Percentiles rank a stretch among this genome's conserved stretches.
These are phyloP conservation scores for Acanthochromis polyacanthus DNA, from an alignment of 2,113 vertebrate genomes.

Conservation along the genomic window DNA sequence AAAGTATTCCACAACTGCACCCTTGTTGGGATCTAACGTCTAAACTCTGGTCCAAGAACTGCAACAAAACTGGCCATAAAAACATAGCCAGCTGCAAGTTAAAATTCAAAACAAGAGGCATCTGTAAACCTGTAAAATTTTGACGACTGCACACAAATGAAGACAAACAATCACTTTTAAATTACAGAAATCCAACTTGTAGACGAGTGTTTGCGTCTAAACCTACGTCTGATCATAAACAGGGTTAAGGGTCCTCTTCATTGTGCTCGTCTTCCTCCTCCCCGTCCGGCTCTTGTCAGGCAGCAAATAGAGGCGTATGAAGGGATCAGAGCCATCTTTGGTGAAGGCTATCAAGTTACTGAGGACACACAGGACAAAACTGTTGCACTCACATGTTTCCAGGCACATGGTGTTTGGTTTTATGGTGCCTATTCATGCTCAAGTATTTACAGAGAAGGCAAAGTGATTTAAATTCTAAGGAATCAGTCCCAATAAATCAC, in stretches of 20 bases:
- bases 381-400: constrained; percentile 50
- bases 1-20: not conserved
- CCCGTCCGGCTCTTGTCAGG: constrained; percentile 95
- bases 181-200: too few species aligned
- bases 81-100: not conserved
- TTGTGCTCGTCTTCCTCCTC: constrained; percentile 92
- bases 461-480: not conserved
- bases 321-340: constrained; percentile 95
- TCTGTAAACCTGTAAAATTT: not conserved
- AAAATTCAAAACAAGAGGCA: not conserved
- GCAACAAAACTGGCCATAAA: not conserved
- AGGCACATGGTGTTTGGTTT: constrained; percentile 16
- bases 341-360: constrained; percentile 96
- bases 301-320: constrained; percentile 94
- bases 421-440: not conserved
- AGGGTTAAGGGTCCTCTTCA: constrained; percentile 94
- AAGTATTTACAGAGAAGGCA: too few species aligned
- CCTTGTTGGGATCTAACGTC: not conserved
- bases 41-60: not conserved
- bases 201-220: not conserved
- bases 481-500: not conserved
- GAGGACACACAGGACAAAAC: constrained; percentile 48
- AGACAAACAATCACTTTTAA: too few species aligned
- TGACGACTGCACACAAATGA: not conserved
- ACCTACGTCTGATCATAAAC: constrained; percentile 96